These are phyloP conservation scores for Listronotus bonariensis DNA, from an alignment of 1,140 invertebrate species.

Conservation along the genomic window DNA sequence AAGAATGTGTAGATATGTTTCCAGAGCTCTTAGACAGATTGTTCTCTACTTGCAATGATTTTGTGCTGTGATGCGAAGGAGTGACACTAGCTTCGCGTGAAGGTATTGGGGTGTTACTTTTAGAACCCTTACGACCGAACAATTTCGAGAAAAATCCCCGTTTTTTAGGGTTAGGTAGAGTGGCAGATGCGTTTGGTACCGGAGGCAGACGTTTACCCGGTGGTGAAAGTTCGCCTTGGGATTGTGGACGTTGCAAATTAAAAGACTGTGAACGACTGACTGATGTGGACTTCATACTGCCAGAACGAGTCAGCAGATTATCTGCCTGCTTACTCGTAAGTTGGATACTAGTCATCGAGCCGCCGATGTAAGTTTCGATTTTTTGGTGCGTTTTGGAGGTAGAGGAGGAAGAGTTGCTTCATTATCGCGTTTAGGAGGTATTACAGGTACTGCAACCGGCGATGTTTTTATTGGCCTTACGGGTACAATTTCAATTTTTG, in stretches of 20 bases:
- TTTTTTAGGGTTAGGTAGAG: slow-evolving; percentile 63
- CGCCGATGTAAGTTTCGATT: slow-evolving; percentile 53
- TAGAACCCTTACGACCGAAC: slow-evolving; percentile 54
- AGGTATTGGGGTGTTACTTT: slow-evolving; percentile 38
- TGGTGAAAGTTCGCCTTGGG: slow-evolving; percentile 55
- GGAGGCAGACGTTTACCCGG: slow-evolving; percentile 58
- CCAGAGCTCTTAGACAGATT: slow-evolving; percentile 39
- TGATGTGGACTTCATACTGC: slow-evolving; percentile 28
- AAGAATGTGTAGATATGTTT: slow-evolving; percentile 44
- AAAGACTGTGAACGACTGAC: slow-evolving; percentile 44
- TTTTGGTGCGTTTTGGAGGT: slow-evolving; percentile 77
- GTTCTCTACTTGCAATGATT: slow-evolving; percentile 35
- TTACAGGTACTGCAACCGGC: slow-evolving; percentile 21
- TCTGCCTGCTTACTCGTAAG: slow-evolving; percentile 36
- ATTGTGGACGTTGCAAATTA: slow-evolving; percentile 52
- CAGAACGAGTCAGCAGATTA: slow-evolving; percentile 24
- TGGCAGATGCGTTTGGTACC: slow-evolving; percentile 51
- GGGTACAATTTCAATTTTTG: slow-evolving; percentile 14
- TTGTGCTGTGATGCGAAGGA: slow-evolving; percentile 36
- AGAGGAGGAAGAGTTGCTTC: slow-evolving; percentile 73
- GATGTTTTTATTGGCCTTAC: slow-evolving; percentile 9
- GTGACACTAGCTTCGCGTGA: slow-evolving; percentile 44
- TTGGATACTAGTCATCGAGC: slow-evolving; percentile 34
- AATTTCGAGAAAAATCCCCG: slow-evolving; percentile 70
- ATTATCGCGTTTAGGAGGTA: slow-evolving; percentile 57